A percentile compares a stretch with the other conserved stretches of the same genome.
phyloP scores from a whole-genome alignment of 1,140 invertebrate species.

The Ditylenchus dipsaci region DNA sequence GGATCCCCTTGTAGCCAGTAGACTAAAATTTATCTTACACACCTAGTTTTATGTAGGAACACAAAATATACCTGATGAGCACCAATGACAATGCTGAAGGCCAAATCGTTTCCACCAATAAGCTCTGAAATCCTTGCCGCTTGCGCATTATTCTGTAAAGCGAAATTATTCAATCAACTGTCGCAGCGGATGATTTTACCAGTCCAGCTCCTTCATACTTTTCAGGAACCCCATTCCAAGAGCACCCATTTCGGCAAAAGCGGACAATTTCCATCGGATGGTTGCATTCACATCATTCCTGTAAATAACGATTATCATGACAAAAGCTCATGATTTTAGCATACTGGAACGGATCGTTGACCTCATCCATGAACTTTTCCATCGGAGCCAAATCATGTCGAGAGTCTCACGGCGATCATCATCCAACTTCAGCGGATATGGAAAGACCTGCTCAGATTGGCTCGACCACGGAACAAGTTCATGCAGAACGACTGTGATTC shows the following conservation, averaged over 20 bases:
- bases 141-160: conserved; percentile 74
- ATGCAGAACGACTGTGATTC: conserved; percentile 80
- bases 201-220: conserved; percentile 65
- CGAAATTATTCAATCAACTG: no score
- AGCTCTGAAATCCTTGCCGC: conserved; percentile 85
- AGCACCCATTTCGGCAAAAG: conserved; percentile 82
- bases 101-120: conserved; percentile 77
- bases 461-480: conserved; percentile 78
- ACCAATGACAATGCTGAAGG: conserved; percentile 72
- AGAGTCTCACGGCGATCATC: conserved; percentile 80
- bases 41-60: no score
- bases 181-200: neutral
- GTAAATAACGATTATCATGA: neutral
- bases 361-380: conserved; percentile 75
- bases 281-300: conserved; percentile 63
- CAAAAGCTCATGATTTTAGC: neutral
- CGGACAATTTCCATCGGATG: conserved; percentile 65
- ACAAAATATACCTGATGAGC: no score
- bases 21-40: conserved; percentile 21
- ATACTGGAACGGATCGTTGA: conserved; percentile 52
- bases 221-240: conserved; percentile 77
- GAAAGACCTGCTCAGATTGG: conserved; percentile 44
- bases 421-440: conserved; percentile 65
- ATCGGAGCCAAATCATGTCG: conserved; percentile 77
- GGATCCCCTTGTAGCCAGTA: conserved; percentile 73